Evolutionary conservation across 2,888 invertebrate species (phyloP).

Genomic region (Limnephilus marmoratus): DNA sequence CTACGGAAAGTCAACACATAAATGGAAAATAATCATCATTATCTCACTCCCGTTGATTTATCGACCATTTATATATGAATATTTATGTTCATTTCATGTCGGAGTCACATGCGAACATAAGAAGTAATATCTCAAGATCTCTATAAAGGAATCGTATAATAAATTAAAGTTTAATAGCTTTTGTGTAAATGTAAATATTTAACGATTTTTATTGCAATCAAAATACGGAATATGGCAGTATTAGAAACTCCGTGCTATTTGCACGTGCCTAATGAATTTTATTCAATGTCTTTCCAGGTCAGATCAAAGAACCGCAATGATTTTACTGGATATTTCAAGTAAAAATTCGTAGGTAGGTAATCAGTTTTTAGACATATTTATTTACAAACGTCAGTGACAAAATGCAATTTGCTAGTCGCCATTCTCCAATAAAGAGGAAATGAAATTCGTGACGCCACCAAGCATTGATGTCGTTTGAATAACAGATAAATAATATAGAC

Average conservation of each 20-base stretch:
- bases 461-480: too few relatives aligned
- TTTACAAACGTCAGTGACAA: too few relatives aligned
- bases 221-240: slow-evolving; percentile 22
- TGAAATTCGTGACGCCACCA: too few relatives aligned
- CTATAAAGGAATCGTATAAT: background rate
- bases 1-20: slow-evolving; percentile 15
- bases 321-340: background rate
- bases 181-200: slow-evolving; percentile 25
- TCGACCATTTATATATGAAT: slow-evolving; percentile 13
- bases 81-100: background rate
- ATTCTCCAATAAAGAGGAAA: too few relatives aligned
- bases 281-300: slow-evolving; percentile 33
- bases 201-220: slow-evolving; percentile 37
- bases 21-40: slow-evolving; percentile 19
- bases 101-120: background rate
- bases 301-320: slow-evolving; percentile 47
- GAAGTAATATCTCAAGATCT: background rate
- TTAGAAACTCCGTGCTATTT: slow-evolving; percentile 27
- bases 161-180: slow-evolving; percentile 17
- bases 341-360: background rate
- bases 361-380: too few relatives aligned
- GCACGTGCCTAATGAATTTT: slow-evolving; percentile 19
- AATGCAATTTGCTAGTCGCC: too few relatives aligned
- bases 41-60: slow-evolving; percentile 30
- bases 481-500: background rate